These are phyloP conservation scores for Siniperca knerii DNA, from an alignment of 2,113 vertebrate genomes.

Conservation along the genomic window DNA sequence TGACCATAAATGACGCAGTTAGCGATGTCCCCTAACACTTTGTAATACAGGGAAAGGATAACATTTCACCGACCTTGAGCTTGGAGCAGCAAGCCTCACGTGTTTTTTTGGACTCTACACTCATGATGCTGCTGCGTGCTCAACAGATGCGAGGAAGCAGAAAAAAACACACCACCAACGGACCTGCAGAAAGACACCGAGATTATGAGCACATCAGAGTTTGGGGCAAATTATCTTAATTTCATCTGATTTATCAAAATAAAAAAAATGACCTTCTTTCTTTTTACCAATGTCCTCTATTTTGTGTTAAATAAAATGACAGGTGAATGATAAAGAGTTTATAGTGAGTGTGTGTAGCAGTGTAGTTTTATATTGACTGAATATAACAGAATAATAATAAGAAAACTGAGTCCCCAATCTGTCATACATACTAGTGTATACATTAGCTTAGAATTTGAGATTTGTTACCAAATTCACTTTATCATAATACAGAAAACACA, in stretches of 20 bases:
- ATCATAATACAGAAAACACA: not conserved
- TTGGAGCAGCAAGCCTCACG: slow-evolving; percentile 78
- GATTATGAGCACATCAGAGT: not conserved
- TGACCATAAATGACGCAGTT: not conserved
- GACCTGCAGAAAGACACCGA: slow-evolving; percentile 36
- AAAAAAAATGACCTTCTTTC: not conserved
- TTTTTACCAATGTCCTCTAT: not conserved
- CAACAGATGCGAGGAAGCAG: not conserved
- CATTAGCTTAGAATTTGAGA: not conserved
- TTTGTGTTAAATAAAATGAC: not conserved
- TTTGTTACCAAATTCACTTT: not conserved
- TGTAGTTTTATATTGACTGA: not conserved
- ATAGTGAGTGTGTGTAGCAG: not conserved
- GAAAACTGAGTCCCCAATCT: not conserved
- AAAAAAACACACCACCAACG: not conserved
- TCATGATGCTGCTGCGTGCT: slow-evolving; percentile 75
- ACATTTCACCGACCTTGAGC: slow-evolving; percentile 80
- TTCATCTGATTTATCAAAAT: not conserved
- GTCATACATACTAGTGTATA: not conserved
- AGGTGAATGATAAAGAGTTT: not conserved
- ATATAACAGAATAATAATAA: not conserved
- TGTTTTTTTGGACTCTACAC: slow-evolving; percentile 74
- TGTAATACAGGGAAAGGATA: not conserved
- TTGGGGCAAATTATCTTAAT: not conserved
- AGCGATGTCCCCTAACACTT: not conserved